A percentile compares a stretch with the other conserved stretches of the same genome.
Evolutionary conservation across 2,888 invertebrate species (phyloP).

Genomic region (Athrips mouffetella): DNA sequence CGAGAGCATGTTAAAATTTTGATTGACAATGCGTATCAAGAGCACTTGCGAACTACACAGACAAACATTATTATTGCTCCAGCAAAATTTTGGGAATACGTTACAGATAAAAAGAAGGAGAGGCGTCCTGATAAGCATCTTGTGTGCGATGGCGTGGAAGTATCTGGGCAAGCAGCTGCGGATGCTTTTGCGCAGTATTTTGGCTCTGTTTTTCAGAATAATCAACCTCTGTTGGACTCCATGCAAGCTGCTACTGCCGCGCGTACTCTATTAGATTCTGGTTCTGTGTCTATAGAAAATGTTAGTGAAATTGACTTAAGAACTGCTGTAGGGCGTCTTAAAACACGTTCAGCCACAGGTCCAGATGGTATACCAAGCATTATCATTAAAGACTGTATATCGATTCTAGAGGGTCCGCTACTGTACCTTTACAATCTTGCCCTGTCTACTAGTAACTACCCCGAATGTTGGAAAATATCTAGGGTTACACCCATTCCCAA

Average conservation of each 20-base stretch:
- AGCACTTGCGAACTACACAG: too few relatives aligned
- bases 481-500: constrained; percentile 18
- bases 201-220: constrained; percentile 12
- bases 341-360: constrained; percentile 13
- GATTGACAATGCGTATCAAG: too few relatives aligned
- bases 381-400: constrained; percentile 18
- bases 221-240: background rate
- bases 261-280: background rate
- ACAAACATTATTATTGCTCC: too few relatives aligned
- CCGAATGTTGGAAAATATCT: constrained; percentile 13
- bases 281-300: background rate
- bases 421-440: constrained; percentile 16
- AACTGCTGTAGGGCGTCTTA: constrained; percentile 14
- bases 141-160: too few relatives aligned
- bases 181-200: constrained; percentile 17
- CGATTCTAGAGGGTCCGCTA: constrained; percentile 6
- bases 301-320: background rate
- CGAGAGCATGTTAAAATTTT: too few relatives aligned
- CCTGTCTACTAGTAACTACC: background rate
- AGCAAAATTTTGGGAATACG: too few relatives aligned
- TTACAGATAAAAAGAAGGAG: too few relatives aligned
- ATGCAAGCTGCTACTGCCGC: background rate
- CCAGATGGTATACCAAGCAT: constrained; percentile 20
- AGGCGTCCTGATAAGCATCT: too few relatives aligned
- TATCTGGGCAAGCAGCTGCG: background rate